Base-by-base conservation (phyloP, 2,113 vertebrate genomes). In the Urocolius indicus region DNA sequence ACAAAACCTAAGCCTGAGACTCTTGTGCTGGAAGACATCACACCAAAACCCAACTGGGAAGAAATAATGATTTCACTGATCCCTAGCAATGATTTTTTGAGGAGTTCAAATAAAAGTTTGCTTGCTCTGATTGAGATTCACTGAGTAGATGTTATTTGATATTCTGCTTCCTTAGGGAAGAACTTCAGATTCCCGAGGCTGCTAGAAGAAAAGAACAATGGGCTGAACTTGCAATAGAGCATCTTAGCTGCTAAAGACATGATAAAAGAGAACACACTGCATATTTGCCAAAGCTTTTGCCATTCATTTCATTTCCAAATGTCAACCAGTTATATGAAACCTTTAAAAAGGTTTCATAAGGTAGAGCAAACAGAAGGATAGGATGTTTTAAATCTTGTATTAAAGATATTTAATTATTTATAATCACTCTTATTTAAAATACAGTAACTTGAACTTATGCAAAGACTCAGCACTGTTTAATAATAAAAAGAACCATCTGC, bases 261-360 rank as follows among this genome's bases (percentile, higher is more conserved):
- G 52, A 79, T 93, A 93, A 93, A 94, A 94, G 45, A 43, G 71
- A 93, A 87, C n/a, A 73, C 73, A 89, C 45, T 67, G 84, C 29
- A 51, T 98, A 86, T 97, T 98, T 97, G 94, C 97, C 86, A 88
- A 97, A 96, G 96, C 88, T 87, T 85, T 93, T 5, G 6, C 75
- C 75, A 92, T 95, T 91, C 76, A 95, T 88, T 96, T 91, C 27
- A 95, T 97, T 97, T 98, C 93, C 76, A 98, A 98, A 98, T 98
- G 96, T 95, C 97, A 98, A 95, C 63, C 72, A 83, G 84, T 49
- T 91, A 72, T 80, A 69, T 34, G 85, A 98, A 97, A 94, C 55
- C 91, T 96, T 94, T 92, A 78, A 46, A 94, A 95, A 94, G 82
- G 23, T 93, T 95, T 83, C 71, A 89, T 91, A 93, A 89, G 69